phyloP scores from a whole-genome alignment of 2,888 invertebrate genomes.

The Meghimatium bilineatum region DNA sequence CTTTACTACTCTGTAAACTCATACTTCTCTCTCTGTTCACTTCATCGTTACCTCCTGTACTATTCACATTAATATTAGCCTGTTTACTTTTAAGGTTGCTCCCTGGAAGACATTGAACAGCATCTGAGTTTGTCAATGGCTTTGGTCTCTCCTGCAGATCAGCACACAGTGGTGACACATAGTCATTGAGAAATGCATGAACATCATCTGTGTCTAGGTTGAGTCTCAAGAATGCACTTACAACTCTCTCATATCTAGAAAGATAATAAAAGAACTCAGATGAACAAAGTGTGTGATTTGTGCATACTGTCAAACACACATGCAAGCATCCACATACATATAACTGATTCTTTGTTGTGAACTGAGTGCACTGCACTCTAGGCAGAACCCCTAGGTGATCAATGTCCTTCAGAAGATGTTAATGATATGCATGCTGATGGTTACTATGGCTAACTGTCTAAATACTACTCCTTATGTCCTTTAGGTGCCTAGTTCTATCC shows the following conservation, averaged over 20 bases:
- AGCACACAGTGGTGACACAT: slow-evolving; percentile 58
- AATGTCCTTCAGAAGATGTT: no score
- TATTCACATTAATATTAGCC: neutral
- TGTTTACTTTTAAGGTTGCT: neutral
- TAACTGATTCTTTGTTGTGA: no score
- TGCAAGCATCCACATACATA: no score
- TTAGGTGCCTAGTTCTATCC: no score
- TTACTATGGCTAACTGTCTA: no score
- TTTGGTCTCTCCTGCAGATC: neutral
- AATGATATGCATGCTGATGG: no score
- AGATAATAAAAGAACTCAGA: neutral
- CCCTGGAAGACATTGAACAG: neutral
- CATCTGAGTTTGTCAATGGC: neutral
- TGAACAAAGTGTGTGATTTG: no score
- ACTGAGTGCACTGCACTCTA: no score
- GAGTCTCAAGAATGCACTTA: slow-evolving; percentile 65
- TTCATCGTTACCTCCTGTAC: neutral
- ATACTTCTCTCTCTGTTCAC: neutral
- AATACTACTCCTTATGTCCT: no score
- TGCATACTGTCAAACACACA: no score
- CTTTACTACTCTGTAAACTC: neutral
- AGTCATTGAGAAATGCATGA: slow-evolving; percentile 64
- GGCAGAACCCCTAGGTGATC: no score
- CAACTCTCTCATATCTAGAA: slow-evolving; percentile 64
- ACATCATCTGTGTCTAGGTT: slow-evolving; percentile 68